A percentile compares a stretch with the other conserved stretches of the same genome.
These are phyloP conservation scores for Luscinia megarhynchos DNA, from an alignment of 2,797 vertebrate species.

Conservation along the genomic window DNA sequence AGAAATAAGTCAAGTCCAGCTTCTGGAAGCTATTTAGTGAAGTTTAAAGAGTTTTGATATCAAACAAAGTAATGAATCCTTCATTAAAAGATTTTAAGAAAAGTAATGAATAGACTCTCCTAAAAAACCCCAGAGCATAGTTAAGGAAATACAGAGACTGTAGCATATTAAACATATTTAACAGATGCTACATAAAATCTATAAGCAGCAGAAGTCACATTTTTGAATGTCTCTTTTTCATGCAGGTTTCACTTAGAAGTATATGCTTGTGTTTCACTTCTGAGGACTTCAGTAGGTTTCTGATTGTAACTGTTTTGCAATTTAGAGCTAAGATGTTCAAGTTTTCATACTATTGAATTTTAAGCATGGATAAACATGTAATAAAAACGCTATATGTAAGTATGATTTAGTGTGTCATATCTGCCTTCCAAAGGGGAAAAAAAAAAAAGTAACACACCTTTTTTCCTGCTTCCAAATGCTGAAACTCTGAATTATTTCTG, in stretches of 20 bases:
- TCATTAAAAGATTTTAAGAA: not conserved
- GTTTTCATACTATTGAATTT: not conserved
- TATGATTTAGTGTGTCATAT: not conserved
- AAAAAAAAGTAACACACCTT: not conserved
- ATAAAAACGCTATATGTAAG: not conserved
- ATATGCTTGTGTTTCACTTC: not conserved
- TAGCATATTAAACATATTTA: not conserved
- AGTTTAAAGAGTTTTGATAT: not conserved
- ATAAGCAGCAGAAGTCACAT: not conserved
- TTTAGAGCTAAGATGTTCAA: not conserved
- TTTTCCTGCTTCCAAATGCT: not conserved
- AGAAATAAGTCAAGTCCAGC: not conserved
- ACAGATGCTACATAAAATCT: not conserved
- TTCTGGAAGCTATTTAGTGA: not conserved
- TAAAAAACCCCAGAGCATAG: not conserved
- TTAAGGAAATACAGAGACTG: not conserved
- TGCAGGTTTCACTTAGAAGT: not conserved
- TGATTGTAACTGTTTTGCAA: not conserved
- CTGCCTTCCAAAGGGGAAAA: not conserved
- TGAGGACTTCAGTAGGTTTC: not conserved
- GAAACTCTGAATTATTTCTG: not conserved
- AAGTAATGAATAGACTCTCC: not conserved
- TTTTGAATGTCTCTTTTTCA: not conserved
- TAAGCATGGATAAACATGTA: not conserved
- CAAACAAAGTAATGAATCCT: not conserved